phyloP scores from a whole-genome alignment of 1,140 invertebrate genomes.

The Bombus pascuorum region DNA sequence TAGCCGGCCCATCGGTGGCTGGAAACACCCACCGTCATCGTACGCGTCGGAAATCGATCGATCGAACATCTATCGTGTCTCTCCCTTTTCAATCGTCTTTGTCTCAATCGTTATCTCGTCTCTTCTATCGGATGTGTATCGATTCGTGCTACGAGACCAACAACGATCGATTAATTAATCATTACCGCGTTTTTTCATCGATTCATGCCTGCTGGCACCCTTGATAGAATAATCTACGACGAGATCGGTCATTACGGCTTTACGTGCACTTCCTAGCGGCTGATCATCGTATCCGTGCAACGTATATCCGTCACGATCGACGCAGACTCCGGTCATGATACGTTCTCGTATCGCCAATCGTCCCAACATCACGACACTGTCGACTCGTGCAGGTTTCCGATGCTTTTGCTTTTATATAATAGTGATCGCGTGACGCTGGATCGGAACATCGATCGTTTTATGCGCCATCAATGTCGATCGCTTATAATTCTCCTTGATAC shows the following conservation, averaged over 20 bases:
- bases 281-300: conserved; percentile 10
- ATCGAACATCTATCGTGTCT: not conserved
- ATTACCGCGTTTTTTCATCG: not conserved
- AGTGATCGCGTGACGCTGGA: too few species aligned
- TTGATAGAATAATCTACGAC: conserved; percentile 46
- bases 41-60: conserved; percentile 35
- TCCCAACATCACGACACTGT: not conserved
- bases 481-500: too few species aligned
- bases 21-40: conserved; percentile 41
- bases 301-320: conserved; percentile 28
- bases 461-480: too few species aligned
- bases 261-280: conserved; percentile 23
- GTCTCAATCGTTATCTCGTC: not conserved
- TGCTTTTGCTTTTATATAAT: too few species aligned
- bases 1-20: not conserved
- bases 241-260: conserved; percentile 36
- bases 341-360: too few species aligned
- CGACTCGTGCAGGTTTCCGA: not conserved
- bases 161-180: conserved; percentile 40
- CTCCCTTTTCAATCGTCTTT: not conserved
- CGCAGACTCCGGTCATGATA: not conserved
- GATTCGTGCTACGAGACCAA: too few species aligned
- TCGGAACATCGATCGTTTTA: too few species aligned
- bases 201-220: not conserved
- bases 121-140: not conserved